Percentiles rank a stretch among this genome's conserved stretches.
Conservation (phyloP, 2,797 vertebrate species). For the Scolopax rusticola region DNA sequence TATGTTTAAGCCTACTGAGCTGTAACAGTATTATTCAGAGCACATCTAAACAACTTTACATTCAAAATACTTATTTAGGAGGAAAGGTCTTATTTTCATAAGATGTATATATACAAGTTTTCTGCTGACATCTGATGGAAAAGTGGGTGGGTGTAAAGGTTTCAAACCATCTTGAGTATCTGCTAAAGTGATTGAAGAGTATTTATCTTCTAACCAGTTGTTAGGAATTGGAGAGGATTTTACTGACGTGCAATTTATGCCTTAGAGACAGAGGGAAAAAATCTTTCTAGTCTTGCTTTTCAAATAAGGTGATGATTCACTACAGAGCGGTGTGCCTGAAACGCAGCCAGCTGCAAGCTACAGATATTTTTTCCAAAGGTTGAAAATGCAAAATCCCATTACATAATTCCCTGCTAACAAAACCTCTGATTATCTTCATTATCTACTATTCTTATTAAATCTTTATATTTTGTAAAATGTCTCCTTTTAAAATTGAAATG, state of each 20-base stretch:
- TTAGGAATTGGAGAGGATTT: conserved; percentile 18
- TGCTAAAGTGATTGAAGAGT: background rate
- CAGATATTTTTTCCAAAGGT: conserved; percentile 11
- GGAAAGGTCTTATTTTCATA: background rate
- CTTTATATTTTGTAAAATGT: background rate
- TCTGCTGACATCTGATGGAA: background rate
- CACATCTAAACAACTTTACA: background rate
- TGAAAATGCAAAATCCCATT: background rate
- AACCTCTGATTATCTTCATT: conserved; percentile 21
- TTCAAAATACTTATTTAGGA: background rate
- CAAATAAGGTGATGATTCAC: background rate
- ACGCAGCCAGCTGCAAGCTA: conserved; percentile 4
- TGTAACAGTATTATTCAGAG: background rate
- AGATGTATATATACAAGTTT: background rate
- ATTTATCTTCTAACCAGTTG: conserved; percentile 22
- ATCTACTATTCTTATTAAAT: background rate
- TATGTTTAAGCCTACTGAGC: background rate
- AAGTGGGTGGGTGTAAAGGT: background rate
- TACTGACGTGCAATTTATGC: conserved; percentile 1
- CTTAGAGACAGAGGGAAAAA: background rate
- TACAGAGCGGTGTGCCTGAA: background rate
- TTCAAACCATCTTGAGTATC: background rate
- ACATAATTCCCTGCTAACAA: background rate
- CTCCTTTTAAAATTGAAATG: background rate
- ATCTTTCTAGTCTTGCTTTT: conserved; percentile 40